These are phyloP conservation scores for Eulimnadia texana DNA, from an alignment of 1,140 invertebrate species.

Conservation along the genomic window DNA sequence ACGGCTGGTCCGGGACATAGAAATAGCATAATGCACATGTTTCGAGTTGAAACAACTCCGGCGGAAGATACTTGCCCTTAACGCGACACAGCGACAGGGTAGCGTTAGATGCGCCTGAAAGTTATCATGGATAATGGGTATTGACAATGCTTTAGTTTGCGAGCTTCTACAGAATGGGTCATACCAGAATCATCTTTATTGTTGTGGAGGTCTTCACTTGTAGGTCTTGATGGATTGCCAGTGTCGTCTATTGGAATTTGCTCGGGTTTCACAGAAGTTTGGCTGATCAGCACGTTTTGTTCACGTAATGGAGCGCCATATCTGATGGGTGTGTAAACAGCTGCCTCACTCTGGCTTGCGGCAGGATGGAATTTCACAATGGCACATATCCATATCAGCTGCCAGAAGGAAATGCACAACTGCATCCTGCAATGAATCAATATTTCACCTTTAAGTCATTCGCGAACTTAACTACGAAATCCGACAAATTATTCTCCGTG, in stretches of 20 bases:
- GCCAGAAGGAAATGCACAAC: background rate
- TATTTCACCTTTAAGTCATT: no score
- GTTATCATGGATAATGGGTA: no score
- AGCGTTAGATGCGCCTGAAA: no score
- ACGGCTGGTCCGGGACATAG: conserved; percentile 20
- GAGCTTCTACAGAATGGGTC: no score
- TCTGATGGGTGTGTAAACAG: background rate
- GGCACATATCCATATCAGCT: background rate
- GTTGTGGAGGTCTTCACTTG: no score
- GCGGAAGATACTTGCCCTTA: conserved; percentile 15
- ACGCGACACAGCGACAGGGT: conserved; percentile 12
- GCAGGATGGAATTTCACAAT: background rate
- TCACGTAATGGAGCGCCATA: background rate
- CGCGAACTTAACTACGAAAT: no score
- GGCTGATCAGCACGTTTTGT: background rate
- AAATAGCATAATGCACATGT: conserved; percentile 27
- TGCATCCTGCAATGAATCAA: no score
- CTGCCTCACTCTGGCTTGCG: background rate
- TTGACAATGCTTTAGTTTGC: no score
- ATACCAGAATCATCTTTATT: no score
- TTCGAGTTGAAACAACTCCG: conserved; percentile 22
- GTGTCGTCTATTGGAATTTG: background rate
- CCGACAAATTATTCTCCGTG: no score
- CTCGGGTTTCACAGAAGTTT: background rate
- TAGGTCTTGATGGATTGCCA: no score